Evolutionary conservation across 2,888 invertebrate species (phyloP), one percentile per base, ranked within the genome.

Genomic region (Teinopalpus imperialis): DNA sequence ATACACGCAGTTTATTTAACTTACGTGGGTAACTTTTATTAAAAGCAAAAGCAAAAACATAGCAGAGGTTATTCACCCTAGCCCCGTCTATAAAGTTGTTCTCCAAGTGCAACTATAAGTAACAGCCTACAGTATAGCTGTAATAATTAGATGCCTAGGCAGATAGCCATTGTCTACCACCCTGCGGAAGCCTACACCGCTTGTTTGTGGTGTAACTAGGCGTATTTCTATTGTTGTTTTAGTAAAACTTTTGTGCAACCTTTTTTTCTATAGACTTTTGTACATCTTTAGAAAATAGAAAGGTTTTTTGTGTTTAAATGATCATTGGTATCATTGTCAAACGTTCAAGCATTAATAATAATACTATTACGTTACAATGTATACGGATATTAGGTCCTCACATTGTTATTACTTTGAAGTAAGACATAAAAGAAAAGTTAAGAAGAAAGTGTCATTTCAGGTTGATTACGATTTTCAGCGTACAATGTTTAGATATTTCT

Each of bases 391-490:
- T 54, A 80, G 71, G 62, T 73, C 75, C 21, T 63, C 70, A 36
- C 69, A 76, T 23, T 68, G 69, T 59, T 63, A 76, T 53, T 74
- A 75, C 61, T 80, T 81, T 43, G 79, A 83, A 69, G 72, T 83
- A 55, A 83, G 80, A 61, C 78, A 76, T 53, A 79, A 61, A 54
- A 74, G 70, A 56, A 79, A 72, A 34, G 35, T 48, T 4, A 82
- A 77, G 69, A 86, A 81, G 71, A 77, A 69, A 68, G 85, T 87
- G 48, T 74, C 79, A 43, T 87, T 85, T 71, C 73, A 83, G 85
- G 86, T 80, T 39, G 31, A 49, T 42, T 32, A 10, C 39, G 44
- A 40, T 34, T 44, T 20, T 35, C n/a, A 7, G 5, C 16, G 16
- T 27, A 6, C 18, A 40, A 16, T 9, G 1, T 10, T 21, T 23